Conservation (phyloP, 2,888 invertebrate species). For the Chymomyza procnemis region DNA sequence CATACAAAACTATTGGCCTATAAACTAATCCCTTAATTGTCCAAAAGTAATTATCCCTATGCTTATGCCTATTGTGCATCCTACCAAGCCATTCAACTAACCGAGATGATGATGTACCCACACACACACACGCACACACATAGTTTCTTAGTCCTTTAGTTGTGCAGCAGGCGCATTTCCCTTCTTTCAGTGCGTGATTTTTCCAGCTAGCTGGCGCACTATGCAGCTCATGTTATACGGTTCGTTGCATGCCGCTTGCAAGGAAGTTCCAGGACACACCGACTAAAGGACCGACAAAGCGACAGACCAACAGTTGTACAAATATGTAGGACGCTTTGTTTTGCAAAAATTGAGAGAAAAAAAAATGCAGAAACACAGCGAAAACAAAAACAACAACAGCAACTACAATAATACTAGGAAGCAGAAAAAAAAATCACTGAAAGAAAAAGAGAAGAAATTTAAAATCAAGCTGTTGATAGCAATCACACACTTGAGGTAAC, state of each 20-base stretch:
- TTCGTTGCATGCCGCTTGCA: slow-evolving; percentile 43
- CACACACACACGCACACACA: neutral
- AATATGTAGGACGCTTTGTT: slow-evolving; percentile 24
- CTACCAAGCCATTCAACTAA: slow-evolving; percentile 1
- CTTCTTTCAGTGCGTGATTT: slow-evolving; percentile 57
- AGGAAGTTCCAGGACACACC: slow-evolving; percentile 25
- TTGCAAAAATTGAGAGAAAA: slow-evolving; percentile 11
- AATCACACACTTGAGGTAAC: slow-evolving; percentile 66
- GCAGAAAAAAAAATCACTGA: slow-evolving; percentile 4
- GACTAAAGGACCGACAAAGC: slow-evolving; percentile 2
- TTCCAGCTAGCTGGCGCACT: slow-evolving; percentile 68
- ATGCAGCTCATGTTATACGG: slow-evolving; percentile 61
- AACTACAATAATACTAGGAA: neutral
- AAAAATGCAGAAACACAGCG: neutral
- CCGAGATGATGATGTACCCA: neutral
- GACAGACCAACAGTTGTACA: slow-evolving; percentile 19
- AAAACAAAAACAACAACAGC: neutral
- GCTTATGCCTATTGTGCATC: slow-evolving; percentile 35
- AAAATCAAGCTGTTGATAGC: slow-evolving; percentile 71
- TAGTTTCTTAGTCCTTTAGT: neutral
- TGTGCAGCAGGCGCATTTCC: slow-evolving; percentile 8
- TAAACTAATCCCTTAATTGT: slow-evolving; percentile 75
- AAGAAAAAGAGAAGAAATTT: slow-evolving; percentile 33
- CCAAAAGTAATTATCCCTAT: slow-evolving; percentile 64
- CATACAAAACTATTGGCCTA: slow-evolving; percentile 73